These are phyloP conservation scores for Motacilla alba DNA, from an alignment of 2,113 vertebrate genomes.

Conservation along the genomic window DNA sequence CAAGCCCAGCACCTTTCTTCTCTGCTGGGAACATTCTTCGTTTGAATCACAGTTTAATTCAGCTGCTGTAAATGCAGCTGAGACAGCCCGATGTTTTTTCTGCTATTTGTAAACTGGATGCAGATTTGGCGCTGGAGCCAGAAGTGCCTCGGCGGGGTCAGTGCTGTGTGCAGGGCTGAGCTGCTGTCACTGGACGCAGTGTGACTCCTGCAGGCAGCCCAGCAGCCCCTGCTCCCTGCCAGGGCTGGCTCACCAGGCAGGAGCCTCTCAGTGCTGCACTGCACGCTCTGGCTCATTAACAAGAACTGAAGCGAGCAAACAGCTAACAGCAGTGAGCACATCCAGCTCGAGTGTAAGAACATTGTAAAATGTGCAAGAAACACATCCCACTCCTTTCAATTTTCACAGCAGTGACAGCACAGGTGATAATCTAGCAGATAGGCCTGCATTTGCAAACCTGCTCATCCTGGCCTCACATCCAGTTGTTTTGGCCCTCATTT, in stretches of 20 bases:
- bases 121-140: background rate
- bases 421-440: background rate
- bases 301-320: background rate
- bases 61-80: background rate
- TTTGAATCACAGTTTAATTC: background rate
- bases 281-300: background rate
- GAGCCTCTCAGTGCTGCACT: background rate
- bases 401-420: background rate
- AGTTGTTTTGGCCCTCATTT: background rate
- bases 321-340: background rate
- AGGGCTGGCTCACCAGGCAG: background rate
- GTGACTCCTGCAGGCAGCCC: background rate
- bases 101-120: background rate
- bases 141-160: background rate
- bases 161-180: background rate
- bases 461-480: background rate
- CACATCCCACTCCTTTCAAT: background rate
- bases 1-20: background rate
- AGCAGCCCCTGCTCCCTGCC: background rate
- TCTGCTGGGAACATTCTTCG: background rate
- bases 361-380: background rate
- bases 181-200: background rate
- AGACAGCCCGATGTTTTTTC: background rate
- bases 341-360: background rate
- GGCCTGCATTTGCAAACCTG: constrained; percentile 1